Percentiles rank a stretch among this genome's conserved stretches.
Conservation (phyloP, 2,888 invertebrate species). For the Cantharis lateralis region DNA sequence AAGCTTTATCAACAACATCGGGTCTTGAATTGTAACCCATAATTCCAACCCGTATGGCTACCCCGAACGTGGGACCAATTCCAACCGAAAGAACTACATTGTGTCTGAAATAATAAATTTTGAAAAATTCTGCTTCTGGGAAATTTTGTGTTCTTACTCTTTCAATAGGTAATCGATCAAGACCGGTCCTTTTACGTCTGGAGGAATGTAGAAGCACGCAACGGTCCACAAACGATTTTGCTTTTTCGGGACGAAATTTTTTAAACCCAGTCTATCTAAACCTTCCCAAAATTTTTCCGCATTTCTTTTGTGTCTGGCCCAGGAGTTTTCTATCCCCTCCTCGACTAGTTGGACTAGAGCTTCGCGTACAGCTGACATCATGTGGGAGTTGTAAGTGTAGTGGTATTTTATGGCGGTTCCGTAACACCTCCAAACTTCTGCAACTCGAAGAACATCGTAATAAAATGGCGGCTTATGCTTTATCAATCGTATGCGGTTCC, state of each 20-base stretch:
- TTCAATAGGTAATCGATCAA: constrained; percentile 32
- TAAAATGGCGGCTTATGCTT: constrained; percentile 62
- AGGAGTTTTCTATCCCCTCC: constrained; percentile 69
- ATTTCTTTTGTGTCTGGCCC: constrained; percentile 69
- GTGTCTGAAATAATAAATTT: constrained; percentile 53
- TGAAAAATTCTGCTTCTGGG: too few relatives aligned
- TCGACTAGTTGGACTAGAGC: constrained; percentile 71
- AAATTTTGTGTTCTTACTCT: constrained; percentile 27
- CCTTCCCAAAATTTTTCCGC: constrained; percentile 68
- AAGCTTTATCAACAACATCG: constrained; percentile 45
- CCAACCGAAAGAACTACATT: constrained; percentile 77
- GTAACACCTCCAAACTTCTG: constrained; percentile 66
- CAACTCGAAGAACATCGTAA: constrained; percentile 67
- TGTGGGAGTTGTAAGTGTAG: constrained; percentile 77
- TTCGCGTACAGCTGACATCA: constrained; percentile 77
- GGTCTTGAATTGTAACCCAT: constrained; percentile 68
- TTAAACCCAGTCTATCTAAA: constrained; percentile 66
- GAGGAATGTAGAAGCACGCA: constrained; percentile 66
- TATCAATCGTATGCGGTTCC: constrained; percentile 60
- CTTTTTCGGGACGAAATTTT: constrained; percentile 69
- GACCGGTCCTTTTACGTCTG: constrained; percentile 62
- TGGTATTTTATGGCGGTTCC: constrained; percentile 55
- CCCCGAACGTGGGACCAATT: constrained; percentile 76
- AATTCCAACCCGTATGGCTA: constrained; percentile 78
- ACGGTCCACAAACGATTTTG: constrained; percentile 68